A percentile compares a stretch with the other conserved stretches of the same genome.
phyloP scores from a whole-genome alignment of 2,797 vertebrate genomes.

The Enteromius viviparus region DNA sequence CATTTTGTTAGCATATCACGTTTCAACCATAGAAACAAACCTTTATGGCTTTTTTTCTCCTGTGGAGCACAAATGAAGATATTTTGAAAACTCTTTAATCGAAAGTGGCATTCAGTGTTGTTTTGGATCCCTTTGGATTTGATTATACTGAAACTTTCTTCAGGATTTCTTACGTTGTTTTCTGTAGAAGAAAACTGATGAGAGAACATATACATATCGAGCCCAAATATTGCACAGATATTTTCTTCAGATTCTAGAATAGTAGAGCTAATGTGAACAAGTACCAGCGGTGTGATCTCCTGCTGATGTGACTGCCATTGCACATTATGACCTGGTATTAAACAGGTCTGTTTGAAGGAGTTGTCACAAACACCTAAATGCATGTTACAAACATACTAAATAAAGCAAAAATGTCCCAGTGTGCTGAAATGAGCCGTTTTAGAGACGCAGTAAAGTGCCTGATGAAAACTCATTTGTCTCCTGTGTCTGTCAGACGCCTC shows the following conservation, averaged over 20 bases:
- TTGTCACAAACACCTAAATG: slow-evolving; percentile 53
- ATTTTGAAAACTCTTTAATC: not conserved
- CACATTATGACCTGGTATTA: slow-evolving; percentile 56
- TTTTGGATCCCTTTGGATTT: not conserved
- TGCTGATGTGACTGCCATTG: slow-evolving; percentile 51
- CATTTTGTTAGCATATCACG: not conserved
- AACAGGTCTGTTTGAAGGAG: slow-evolving; percentile 51
- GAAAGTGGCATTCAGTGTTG: not conserved
- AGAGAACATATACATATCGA: not conserved
- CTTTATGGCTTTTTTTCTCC: not conserved
- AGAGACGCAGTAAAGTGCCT: slow-evolving; percentile 63
- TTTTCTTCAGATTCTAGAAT: not conserved
- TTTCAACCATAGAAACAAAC: not conserved
- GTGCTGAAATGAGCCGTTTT: slow-evolving; percentile 67
- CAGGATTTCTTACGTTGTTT: not conserved
- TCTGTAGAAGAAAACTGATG: not conserved
- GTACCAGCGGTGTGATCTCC: slow-evolving; percentile 5
- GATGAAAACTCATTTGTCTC: slow-evolving; percentile 69
- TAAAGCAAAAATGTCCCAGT: slow-evolving; percentile 53
- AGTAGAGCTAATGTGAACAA: slow-evolving; percentile 42
- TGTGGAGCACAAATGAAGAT: not conserved
- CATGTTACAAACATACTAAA: slow-evolving; percentile 53
- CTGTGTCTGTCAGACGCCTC: slow-evolving; percentile 47
- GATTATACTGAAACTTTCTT: not conserved
- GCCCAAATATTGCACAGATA: not conserved